phyloP scores from a whole-genome alignment of 2,797 vertebrate species.

The Tauraco hartlaubi region DNA sequence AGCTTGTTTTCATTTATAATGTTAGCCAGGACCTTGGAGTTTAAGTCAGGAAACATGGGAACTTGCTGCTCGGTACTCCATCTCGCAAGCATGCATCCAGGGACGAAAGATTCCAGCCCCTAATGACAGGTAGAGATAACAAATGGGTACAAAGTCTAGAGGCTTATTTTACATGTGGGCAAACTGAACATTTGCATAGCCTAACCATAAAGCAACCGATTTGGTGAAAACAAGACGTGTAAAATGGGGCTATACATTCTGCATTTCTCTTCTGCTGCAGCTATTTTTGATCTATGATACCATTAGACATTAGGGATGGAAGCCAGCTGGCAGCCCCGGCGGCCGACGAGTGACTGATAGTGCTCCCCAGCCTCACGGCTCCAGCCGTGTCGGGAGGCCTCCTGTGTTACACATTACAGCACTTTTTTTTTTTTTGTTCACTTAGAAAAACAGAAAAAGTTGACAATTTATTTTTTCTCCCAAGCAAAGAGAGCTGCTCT shows the following conservation, averaged over 20 bases:
- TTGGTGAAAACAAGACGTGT: background rate
- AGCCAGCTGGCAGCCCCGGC: slow-evolving; percentile 27
- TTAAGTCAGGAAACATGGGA: background rate
- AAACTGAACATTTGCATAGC: background rate
- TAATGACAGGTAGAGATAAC: background rate
- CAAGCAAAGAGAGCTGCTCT: background rate
- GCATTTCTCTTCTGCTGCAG: slow-evolving; percentile 21
- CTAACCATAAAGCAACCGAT: background rate
- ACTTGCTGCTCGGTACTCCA: fast-evolving
- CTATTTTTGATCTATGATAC: slow-evolving; percentile 58
- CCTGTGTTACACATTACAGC: background rate
- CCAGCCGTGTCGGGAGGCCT: slow-evolving; percentile 4
- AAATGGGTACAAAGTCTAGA: background rate
- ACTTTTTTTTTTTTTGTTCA: background rate
- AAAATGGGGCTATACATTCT: background rate
- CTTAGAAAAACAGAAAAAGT: background rate
- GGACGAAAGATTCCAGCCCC: background rate
- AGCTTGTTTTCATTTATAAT: background rate
- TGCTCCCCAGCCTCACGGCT: background rate
- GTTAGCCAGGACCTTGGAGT: background rate
- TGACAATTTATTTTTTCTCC: background rate
- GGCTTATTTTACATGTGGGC: background rate
- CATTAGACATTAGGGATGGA: background rate
- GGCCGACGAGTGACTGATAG: background rate
- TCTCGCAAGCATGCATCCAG: background rate